Evolutionary conservation across 2,113 vertebrate species (phyloP), one percentile per base, ranked within the genome.

Genomic region (Protobothrops mucrosquamatus): DNA sequence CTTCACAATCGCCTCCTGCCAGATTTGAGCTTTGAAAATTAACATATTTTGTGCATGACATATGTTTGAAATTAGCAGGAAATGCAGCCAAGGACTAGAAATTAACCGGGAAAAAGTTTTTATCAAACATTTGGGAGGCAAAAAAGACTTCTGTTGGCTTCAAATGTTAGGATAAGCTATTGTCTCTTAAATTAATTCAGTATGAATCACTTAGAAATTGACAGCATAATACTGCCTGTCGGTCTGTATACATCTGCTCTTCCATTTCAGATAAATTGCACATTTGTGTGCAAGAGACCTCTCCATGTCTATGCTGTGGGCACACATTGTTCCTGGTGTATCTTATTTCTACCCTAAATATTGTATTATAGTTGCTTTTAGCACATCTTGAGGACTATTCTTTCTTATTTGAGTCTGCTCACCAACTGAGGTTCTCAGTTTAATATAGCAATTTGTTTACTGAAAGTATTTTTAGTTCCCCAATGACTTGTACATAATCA

Each of bases 21-120:
- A 98, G 95, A 97, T 96, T 95, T 95, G 92, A 93, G 91, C 95
- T 97, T 97, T 96, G 94, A 96, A 96, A 97, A 97, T 97, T 97
- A 96, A 96, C 95, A 94, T 97, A 97, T 97, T 98, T 97, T 95
- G 39, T 96, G 94, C 94, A 93, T 93, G 95, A 97, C 97, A 98
- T 97, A 97, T 97, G 97, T 94, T 97, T 95, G 96, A 97, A 98
- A 97, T 97, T 97, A 98, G 87, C 92, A 96, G 86, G 92, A 97
- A 97, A 97, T 95, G 52, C n/a, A 97, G 96, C 96, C 97, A 97
- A 97, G 95, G 93, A 94, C 94, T 97, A 95, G 91, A 97, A 97
- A 98, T 97, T 97, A 97, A 96, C 93, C 95, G 94, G 93, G 34
- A 94, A 94, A 97, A 96, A 93, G 54, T 97, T 97, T 97, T 97